Evolutionary conservation across 2,797 vertebrate species (phyloP).

Genomic region (Echiichthys vipera): DNA sequence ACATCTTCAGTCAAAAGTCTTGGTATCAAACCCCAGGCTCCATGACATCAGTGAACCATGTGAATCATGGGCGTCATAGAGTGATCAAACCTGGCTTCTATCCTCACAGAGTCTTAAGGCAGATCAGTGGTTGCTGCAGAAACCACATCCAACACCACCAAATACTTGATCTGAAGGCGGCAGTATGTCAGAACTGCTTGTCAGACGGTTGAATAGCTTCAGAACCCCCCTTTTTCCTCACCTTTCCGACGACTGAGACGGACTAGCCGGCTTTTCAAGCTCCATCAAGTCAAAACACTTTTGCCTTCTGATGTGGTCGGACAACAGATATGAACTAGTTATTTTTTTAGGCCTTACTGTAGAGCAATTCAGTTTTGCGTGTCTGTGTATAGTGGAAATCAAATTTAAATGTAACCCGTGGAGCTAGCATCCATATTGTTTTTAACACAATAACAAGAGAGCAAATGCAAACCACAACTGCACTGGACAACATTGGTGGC

Average conservation of each 20-base stretch:
- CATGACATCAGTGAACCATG: constrained; percentile 48
- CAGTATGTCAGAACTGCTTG: constrained; percentile 12
- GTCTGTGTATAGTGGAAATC: background rate
- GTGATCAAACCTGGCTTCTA: constrained; percentile 49
- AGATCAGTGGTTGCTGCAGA: constrained; percentile 38
- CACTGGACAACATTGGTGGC: background rate
- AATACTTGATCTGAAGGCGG: constrained; percentile 36
- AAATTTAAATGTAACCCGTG: background rate
- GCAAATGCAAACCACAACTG: background rate
- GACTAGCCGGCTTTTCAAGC: background rate
- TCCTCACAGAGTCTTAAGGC: constrained; percentile 42
- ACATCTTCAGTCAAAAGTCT: constrained; percentile 16
- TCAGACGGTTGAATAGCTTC: background rate
- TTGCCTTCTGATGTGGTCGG: background rate
- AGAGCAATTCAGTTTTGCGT: background rate
- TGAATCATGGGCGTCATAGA: constrained; percentile 31
- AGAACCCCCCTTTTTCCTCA: background rate
- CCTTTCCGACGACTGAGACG: background rate
- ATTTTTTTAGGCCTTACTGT: background rate
- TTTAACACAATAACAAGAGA: background rate
- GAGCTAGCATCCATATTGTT: background rate
- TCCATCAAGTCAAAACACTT: background rate
- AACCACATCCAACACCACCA: constrained; percentile 46
- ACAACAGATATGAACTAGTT: background rate
- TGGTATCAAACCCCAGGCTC: constrained; percentile 29